A percentile compares a stretch with the other conserved stretches of the same genome.
phyloP scores from a whole-genome alignment of 2,113 vertebrate genomes.

The Lepus timidus region DNA sequence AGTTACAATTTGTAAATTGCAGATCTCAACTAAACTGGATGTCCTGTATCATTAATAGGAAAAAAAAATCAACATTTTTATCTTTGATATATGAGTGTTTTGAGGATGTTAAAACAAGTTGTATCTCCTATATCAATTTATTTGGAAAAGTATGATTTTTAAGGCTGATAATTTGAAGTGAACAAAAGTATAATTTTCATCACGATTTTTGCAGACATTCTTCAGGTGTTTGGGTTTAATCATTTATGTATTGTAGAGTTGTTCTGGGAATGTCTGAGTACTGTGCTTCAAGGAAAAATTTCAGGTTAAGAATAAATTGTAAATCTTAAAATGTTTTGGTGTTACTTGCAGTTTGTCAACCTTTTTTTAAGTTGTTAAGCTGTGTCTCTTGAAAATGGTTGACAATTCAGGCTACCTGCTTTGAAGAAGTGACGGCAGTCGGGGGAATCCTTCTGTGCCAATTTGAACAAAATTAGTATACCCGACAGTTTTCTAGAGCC shows the following conservation, averaged over 20 bases:
- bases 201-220: conserved; percentile 85
- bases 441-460: background rate
- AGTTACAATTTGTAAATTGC: conserved; percentile 75
- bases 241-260: conserved; percentile 68
- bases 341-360: conserved; percentile 12
- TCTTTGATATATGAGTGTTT: conserved; percentile 79
- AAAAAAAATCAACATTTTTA: conserved; percentile 65
- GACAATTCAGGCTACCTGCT: background rate
- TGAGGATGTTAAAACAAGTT: conserved; percentile 81
- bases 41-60: conserved; percentile 81
- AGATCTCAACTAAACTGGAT: conserved; percentile 75
- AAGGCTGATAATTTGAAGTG: conserved; percentile 82
- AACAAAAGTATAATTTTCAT: conserved; percentile 81
- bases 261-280: conserved; percentile 53
- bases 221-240: conserved; percentile 77
- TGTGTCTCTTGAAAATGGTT: conserved; percentile 30
- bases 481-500: background rate
- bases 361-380: conserved; percentile 8
- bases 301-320: conserved; percentile 42
- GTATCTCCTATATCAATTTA: conserved; percentile 81
- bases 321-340: conserved; percentile 38
- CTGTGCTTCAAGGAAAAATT: conserved; percentile 30
- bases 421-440: background rate
- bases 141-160: conserved; percentile 73
- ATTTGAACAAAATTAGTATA: background rate